Evolutionary conservation across 2,797 vertebrate species (phyloP).

Genomic region (Nannoperca obscura): DNA sequence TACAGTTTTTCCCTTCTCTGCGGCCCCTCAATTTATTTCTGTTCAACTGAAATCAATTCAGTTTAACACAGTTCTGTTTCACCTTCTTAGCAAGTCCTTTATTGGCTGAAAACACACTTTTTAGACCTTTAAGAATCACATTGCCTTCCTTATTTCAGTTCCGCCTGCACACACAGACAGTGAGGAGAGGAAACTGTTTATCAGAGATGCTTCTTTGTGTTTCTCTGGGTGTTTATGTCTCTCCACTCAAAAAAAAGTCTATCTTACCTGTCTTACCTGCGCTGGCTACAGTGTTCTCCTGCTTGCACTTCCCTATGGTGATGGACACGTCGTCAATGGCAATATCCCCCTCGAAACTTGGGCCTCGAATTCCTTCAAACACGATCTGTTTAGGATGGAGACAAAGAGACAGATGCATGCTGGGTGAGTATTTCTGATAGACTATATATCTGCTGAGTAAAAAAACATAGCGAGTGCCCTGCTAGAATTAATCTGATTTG

Average conservation of each 20-base stretch:
- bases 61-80: slow-evolving; percentile 6
- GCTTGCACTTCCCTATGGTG: slow-evolving; percentile 93
- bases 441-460: neutral
- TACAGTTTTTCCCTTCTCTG: neutral
- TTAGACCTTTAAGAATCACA: neutral
- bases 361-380: slow-evolving; percentile 95
- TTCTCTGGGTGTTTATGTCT: slow-evolving; percentile 1
- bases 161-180: neutral
- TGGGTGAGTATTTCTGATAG: neutral
- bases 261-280: slow-evolving; percentile 87
- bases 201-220: slow-evolving; percentile 9
- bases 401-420: slow-evolving; percentile 23
- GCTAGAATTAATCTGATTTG: neutral
- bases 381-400: slow-evolving; percentile 87
- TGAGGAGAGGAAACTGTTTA: neutral
- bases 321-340: slow-evolving; percentile 96
- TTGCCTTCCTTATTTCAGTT: neutral
- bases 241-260: slow-evolving; percentile 31
- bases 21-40: neutral
- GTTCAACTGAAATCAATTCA: slow-evolving; percentile 29
- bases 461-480: slow-evolving; percentile 7
- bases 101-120: neutral
- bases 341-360: slow-evolving; percentile 94
- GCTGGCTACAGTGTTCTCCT: slow-evolving; percentile 83
- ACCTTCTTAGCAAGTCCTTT: slow-evolving; percentile 7